Conservation (phyloP, 2,888 invertebrate genomes). For the Drosophila subquinaria region DNA sequence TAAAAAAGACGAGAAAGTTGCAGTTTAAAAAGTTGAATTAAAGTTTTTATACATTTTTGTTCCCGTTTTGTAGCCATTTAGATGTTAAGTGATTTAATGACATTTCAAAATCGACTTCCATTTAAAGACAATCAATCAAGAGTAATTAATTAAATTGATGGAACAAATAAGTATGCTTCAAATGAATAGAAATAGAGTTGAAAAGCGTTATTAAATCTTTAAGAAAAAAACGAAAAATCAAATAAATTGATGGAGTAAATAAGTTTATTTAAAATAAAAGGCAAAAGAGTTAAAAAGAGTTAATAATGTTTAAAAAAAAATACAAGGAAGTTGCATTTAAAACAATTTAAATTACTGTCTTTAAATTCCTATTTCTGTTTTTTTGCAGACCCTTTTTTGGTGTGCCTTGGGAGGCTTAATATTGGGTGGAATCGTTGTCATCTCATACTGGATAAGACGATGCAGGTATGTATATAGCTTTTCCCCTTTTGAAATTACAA, state of each 20-base stretch:
- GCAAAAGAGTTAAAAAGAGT: not conserved
- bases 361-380: not conserved
- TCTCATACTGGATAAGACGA: conserved; percentile 86
- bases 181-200: not conserved
- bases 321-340: not conserved
- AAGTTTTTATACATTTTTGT: not conserved
- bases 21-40: not conserved
- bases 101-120: no score
- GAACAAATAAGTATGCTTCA: not conserved
- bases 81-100: no score
- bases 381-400: conserved; percentile 85
- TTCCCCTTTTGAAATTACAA: not conserved
- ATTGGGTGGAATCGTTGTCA: conserved; percentile 85
- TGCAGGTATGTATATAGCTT: conserved; percentile 84
- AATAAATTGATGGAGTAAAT: no score
- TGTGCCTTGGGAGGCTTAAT: conserved; percentile 85
- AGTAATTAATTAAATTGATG: no score
- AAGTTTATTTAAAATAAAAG: no score
- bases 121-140: no score
- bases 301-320: not conserved
- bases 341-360: not conserved
- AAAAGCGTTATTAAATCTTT: not conserved
- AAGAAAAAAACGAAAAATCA: no score
- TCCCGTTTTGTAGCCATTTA: no score
- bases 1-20: not conserved